Conservation (phyloP, 2,797 vertebrate genomes). For the Oreortyx pictus region DNA sequence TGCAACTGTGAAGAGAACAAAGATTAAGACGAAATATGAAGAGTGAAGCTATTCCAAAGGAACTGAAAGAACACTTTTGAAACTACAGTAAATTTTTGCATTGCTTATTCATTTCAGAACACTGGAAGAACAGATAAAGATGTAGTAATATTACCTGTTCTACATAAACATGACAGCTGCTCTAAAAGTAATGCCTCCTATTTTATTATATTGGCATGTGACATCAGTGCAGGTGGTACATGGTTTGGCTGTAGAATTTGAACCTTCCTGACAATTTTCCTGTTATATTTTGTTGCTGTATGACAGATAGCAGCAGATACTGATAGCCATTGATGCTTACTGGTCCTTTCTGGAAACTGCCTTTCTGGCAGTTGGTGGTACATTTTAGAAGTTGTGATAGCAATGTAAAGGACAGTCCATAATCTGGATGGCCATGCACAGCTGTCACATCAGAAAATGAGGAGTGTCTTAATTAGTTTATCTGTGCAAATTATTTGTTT, state of each 20-base stretch:
- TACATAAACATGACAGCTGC: background rate
- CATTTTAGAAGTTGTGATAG: background rate
- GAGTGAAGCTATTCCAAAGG: background rate
- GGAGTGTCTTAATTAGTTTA: background rate
- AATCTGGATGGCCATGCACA: background rate
- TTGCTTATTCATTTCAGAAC: background rate
- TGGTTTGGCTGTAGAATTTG: background rate
- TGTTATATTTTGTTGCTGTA: background rate
- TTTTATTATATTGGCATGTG: background rate
- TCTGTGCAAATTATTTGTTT: background rate
- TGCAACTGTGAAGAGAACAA: background rate
- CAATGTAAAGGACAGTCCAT: background rate
- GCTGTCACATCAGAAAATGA: background rate
- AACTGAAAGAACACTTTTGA: background rate
- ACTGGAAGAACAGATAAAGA: background rate
- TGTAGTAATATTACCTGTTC: background rate
- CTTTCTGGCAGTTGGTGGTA: background rate
- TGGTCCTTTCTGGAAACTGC: background rate
- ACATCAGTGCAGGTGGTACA: background rate
- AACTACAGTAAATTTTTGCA: background rate
- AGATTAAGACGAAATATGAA: background rate
- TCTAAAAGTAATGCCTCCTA: background rate
- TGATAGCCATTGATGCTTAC: background rate
- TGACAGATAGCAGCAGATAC: background rate
- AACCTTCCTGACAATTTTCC: background rate